Evolutionary conservation across 2,113 vertebrate species (phyloP), one percentile per base, ranked within the genome.

Genomic region (Mus spicilegus): DNA sequence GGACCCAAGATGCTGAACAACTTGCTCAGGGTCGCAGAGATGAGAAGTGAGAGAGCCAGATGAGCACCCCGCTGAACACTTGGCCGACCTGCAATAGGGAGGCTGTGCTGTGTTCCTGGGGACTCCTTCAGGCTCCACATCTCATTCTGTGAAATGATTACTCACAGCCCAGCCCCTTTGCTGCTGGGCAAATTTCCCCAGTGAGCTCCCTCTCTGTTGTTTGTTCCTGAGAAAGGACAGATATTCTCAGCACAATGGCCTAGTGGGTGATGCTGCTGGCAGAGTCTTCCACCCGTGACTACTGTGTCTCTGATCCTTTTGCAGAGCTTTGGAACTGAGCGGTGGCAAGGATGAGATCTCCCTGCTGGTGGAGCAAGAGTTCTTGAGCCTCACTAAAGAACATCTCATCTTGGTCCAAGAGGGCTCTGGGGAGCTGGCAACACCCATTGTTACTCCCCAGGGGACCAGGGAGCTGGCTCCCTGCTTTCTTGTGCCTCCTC

Each of bases 291-390:
- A 20, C 67, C 4, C 39, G 36, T 13, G 56, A 28, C 30, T 17
- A 1, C 8, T 19, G 13, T 42, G n/a, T 90, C 76, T 96, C 80
- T 94, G 51, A 70, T 51, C 76, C 69, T 42, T 96, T 96, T 58
- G 14, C 76, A 98, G 96, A 88, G 91, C 96, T 75, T 85, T 95
- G 89, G 96, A 97, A 58, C 92, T 95, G 56, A 92, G 78, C 49
- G 39, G 67, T 1, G 39, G 81, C 65, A 98, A 97, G 77, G 97
- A 98, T 11, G 95, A 98, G 69, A 98, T 98, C 87, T 98, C 98
- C 67, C 63, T 96, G 73, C 88, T 98, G 92, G 97, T 98, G 96
- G 97, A 98, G 78, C 97, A 98, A 61, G 96, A 98, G 87, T 97
- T 98, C 95, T 72, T 96, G 61, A 98, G 90, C 30, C 98, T 98